A percentile compares a stretch with the other conserved stretches of the same genome.
phyloP scores from a whole-genome alignment of 2,797 vertebrate species.

The Pogonophryne albipinna region DNA sequence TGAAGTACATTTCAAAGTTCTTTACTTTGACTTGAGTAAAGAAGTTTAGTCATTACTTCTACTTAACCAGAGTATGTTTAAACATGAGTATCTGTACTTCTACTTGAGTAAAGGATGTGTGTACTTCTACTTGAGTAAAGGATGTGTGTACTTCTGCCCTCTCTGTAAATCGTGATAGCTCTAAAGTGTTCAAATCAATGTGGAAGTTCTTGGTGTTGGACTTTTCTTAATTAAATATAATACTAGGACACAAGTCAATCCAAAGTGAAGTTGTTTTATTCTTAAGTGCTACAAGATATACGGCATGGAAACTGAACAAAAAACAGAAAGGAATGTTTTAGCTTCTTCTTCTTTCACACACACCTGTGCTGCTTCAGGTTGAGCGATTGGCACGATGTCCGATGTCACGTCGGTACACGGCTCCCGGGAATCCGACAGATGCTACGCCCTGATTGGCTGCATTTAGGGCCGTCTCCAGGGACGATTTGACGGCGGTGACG shows the following conservation, averaged over 20 bases:
- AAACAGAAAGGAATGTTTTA: background rate
- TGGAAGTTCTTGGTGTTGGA: background rate
- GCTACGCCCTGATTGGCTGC: constrained; percentile 88
- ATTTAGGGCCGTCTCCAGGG: constrained; percentile 85
- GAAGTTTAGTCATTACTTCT: no score
- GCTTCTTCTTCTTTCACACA: constrained; percentile 63
- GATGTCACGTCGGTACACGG: constrained; percentile 91
- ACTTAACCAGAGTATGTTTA: no score
- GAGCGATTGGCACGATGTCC: constrained; percentile 89
- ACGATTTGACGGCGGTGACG: constrained; percentile 86
- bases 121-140: no score
- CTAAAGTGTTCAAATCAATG: background rate
- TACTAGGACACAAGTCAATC: background rate
- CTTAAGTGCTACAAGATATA: background rate
- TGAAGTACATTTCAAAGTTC: no score
- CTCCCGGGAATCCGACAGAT: constrained; percentile 87
- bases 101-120: no score
- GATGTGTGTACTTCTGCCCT: no score
- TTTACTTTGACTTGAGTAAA: no score
- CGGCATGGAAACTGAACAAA: background rate
- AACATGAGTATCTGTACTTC: no score
- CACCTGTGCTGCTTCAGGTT: constrained; percentile 90
- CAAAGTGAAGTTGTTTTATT: constrained; percentile 42
- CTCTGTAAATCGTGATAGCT: no score
- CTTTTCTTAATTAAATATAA: background rate